Evolutionary conservation across 2,113 vertebrate species (phyloP).

Genomic region (Leiothrix lutea): DNA sequence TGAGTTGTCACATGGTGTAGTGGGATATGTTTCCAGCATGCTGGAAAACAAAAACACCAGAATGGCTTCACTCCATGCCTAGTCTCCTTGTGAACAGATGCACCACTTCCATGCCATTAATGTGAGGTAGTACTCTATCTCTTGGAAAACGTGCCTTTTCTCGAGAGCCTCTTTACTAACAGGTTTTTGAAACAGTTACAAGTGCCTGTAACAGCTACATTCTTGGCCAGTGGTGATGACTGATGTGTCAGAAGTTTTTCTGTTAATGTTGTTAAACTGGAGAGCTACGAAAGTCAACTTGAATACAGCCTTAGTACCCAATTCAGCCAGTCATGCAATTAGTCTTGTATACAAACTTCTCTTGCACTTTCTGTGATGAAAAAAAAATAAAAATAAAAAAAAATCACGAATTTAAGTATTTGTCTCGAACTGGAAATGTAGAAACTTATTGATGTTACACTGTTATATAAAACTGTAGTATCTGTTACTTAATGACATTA

Average conservation of each 20-base stretch:
- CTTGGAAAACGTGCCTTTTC: neutral
- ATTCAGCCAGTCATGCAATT: constrained; percentile 28
- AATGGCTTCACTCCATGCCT: neutral
- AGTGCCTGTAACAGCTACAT: neutral
- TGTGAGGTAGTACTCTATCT: neutral
- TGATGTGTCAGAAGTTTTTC: constrained; percentile 28
- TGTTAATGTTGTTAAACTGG: constrained; percentile 40
- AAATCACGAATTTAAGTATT: constrained; percentile 57
- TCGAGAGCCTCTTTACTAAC: neutral
- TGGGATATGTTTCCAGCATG: neutral
- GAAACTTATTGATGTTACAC: constrained; percentile 49
- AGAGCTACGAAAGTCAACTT: constrained; percentile 42
- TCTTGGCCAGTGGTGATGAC: neutral
- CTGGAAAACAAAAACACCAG: neutral
- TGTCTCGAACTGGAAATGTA: constrained; percentile 79
- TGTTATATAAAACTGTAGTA: constrained; percentile 46
- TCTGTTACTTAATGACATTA: constrained; percentile 47
- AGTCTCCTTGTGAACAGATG: neutral
- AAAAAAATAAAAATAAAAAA: constrained; percentile 14
- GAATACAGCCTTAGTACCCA: constrained; percentile 22
- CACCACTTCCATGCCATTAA: neutral
- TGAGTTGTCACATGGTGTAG: neutral
- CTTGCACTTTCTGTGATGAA: constrained; percentile 77
- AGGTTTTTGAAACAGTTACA: neutral
- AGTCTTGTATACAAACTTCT: constrained; percentile 64